Evolutionary conservation across 2,113 vertebrate species (phyloP).

Genomic region (Rhadina sibilatrix): DNA sequence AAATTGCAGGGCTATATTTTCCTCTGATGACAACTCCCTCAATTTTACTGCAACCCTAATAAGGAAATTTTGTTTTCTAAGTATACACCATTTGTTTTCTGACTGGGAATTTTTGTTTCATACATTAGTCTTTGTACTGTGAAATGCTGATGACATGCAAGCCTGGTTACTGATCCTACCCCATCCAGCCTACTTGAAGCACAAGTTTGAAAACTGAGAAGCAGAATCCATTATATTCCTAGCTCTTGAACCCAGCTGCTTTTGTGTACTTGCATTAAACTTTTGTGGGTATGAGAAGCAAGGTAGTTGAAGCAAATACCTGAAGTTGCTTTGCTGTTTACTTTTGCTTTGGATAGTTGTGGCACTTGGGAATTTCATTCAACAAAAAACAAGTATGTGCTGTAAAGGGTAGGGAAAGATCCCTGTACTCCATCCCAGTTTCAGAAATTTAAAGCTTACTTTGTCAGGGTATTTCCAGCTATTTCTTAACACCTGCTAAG

Average conservation of each 20-base stretch:
- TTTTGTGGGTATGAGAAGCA: not conserved
- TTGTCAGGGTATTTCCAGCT: not conserved
- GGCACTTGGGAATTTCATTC: not conserved
- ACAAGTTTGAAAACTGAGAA: not conserved
- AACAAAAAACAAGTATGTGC: not conserved
- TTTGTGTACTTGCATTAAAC: not conserved
- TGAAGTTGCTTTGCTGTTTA: not conserved
- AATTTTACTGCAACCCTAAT: conserved; percentile 53
- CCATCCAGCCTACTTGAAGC: not conserved
- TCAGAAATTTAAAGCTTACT: not conserved
- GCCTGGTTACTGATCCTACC: not conserved
- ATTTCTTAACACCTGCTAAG: not conserved
- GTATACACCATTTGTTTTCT: conserved; percentile 3
- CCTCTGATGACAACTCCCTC: conserved; percentile 47
- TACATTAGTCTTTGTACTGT: conserved; percentile 15
- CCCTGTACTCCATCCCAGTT: not conserved
- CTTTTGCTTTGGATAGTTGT: not conserved
- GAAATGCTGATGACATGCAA: conserved; percentile 19
- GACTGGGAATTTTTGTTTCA: conserved; percentile 39
- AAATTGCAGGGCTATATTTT: conserved; percentile 66
- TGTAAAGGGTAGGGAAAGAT: not conserved
- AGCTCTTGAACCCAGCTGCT: not conserved
- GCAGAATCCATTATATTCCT: not conserved
- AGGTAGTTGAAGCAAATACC: not conserved
- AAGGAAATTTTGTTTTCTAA: conserved; percentile 59